Percentiles rank a stretch among this genome's conserved stretches.
phyloP scores from a whole-genome alignment of 2,888 invertebrate genomes.

The Acrocyrtus sp. region DNA sequence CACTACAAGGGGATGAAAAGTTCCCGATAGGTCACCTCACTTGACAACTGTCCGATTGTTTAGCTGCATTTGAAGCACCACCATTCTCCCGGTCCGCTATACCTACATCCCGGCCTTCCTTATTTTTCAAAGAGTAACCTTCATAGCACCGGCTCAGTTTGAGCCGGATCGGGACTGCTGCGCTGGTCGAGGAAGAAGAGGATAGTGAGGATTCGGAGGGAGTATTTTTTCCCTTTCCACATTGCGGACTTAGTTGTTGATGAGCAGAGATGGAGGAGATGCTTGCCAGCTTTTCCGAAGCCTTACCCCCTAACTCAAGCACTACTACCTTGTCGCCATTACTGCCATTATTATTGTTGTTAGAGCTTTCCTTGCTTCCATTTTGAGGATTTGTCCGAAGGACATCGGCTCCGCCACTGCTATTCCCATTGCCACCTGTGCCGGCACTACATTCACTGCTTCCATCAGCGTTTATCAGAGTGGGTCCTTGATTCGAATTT shows the following conservation, averaged over 20 bases:
- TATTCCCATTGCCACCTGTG: conserved; percentile 17
- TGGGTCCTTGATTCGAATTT: too few relatives aligned
- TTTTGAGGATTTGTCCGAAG: neutral
- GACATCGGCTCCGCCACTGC: conserved; percentile 3
- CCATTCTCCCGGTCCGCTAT: conserved; percentile 54
- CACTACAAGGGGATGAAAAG: conserved; percentile 2
- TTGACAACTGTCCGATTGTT: conserved; percentile 62
- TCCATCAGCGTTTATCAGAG: too few relatives aligned
- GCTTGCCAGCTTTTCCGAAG: neutral
- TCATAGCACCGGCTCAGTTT: conserved; percentile 85
- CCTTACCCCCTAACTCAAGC: conserved; percentile 15
- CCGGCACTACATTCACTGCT: neutral
- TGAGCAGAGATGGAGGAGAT: neutral
- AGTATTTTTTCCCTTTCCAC: conserved; percentile 1
- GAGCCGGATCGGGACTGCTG: conserved; percentile 79
- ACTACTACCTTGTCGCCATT: conserved; percentile 26
- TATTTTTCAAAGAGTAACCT: conserved; percentile 72
- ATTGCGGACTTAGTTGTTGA: neutral
- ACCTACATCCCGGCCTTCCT: conserved; percentile 34
- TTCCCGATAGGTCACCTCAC: conserved; percentile 60
- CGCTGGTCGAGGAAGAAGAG: conserved; percentile 1
- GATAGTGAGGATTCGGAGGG: neutral
- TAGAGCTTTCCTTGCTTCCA: neutral
- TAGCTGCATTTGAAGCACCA: conserved; percentile 32
- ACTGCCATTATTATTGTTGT: conserved; percentile 5